A percentile compares a stretch with the other conserved stretches of the same genome.
These are phyloP conservation scores for Taeniopygia guttata DNA, from an alignment of 2,797 vertebrate genomes.

Conservation along the genomic window DNA sequence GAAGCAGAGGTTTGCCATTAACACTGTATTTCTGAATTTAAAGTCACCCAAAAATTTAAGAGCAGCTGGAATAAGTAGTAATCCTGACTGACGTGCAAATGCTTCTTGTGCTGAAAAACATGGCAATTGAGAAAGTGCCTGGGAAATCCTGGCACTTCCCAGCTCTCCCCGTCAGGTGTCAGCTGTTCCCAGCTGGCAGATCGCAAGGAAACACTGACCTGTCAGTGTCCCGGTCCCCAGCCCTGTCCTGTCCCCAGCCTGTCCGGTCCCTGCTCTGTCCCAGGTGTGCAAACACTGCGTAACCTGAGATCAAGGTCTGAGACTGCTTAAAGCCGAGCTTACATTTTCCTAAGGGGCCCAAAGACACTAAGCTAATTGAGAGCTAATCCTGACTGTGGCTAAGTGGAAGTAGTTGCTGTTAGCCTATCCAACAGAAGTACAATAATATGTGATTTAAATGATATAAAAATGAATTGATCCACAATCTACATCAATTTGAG, in stretches of 20 bases:
- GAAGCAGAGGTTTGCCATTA: not conserved
- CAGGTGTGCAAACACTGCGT: rapidly evolving
- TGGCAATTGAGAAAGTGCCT: not conserved
- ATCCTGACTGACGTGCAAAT: rapidly evolving
- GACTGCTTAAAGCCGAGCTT: rapidly evolving
- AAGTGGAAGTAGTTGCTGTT: not conserved
- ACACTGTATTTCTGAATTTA: not conserved
- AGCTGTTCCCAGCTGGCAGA: not conserved
- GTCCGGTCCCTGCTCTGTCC: not conserved
- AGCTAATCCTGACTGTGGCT: not conserved
- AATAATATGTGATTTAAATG: not conserved
- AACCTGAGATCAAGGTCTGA: not conserved
- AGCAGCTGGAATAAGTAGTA: not conserved
- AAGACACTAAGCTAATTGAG: rapidly evolving
- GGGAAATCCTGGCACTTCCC: not conserved
- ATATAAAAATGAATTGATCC: not conserved
- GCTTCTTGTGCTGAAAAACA: not conserved
- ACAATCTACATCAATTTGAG: not conserved
- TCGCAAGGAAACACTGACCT: not conserved
- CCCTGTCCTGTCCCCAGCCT: not conserved
- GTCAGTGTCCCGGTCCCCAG: not conserved
- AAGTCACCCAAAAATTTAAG: not conserved
- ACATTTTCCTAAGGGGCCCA: not conserved
- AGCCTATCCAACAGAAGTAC: not conserved
- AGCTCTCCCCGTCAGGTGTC: not conserved